Percentiles rank a stretch among this genome's conserved stretches.
Evolutionary conservation across 2,113 vertebrate species (phyloP).

Genomic region (Sinosuthora webbiana): DNA sequence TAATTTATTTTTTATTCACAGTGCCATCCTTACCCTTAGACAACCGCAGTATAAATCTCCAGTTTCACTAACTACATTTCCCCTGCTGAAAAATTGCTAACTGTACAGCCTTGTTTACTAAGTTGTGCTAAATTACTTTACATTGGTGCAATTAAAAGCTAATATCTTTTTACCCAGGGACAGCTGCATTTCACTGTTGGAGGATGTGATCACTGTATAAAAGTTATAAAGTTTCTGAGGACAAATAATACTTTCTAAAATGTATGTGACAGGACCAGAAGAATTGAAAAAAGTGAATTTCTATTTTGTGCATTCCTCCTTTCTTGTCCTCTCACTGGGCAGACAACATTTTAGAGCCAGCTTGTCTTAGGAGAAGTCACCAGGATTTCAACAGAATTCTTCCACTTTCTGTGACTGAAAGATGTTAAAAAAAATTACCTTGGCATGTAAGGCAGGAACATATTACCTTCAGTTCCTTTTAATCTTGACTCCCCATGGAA

Average conservation of each 20-base stretch:
- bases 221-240: not conserved
- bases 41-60: not conserved
- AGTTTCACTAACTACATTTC: not conserved
- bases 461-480: not conserved
- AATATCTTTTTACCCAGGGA: not conserved
- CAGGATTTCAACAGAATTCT: not conserved
- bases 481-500: not conserved
- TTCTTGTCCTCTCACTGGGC: not conserved
- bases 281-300: not conserved
- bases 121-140: not conserved
- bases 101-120: not conserved
- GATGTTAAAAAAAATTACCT: not conserved
- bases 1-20: not conserved
- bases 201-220: not conserved
- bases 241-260: not conserved
- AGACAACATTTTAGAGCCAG: not conserved
- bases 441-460: not conserved
- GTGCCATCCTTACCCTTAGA: not conserved
- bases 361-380: not conserved
- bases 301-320: not conserved
- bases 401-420: not conserved
- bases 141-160: not conserved
- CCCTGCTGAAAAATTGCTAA: not conserved
- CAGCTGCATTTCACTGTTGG: not conserved
- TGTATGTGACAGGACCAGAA: not conserved